Evolutionary conservation across 2,888 invertebrate genomes (phyloP).

Genomic region (Xanthostigma xanthostigma): DNA sequence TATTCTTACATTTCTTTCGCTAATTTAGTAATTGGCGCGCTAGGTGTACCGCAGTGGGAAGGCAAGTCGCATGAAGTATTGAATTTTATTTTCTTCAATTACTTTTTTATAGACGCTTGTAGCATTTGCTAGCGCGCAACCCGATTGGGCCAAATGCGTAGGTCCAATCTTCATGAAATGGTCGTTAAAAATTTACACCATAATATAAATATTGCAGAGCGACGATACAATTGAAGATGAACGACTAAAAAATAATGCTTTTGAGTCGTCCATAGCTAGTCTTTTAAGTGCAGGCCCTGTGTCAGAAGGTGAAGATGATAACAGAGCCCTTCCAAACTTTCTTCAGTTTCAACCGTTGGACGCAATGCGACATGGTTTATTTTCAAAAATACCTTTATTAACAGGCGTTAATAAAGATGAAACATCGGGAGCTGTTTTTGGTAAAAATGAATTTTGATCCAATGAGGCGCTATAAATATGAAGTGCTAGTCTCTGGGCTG

Average conservation of each 20-base stretch:
- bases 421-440: slow-evolving; percentile 45
- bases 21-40: no score
- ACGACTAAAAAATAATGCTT: slow-evolving; percentile 39
- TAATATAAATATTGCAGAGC: slow-evolving; percentile 26
- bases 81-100: no score
- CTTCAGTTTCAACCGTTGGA: slow-evolving; percentile 45
- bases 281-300: slow-evolving; percentile 48
- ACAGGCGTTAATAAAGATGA: slow-evolving; percentile 62
- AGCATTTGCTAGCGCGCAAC: no score
- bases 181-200: not conserved
- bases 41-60: no score
- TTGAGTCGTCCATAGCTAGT: slow-evolving; percentile 48
- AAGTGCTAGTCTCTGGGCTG: no score
- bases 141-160: no score
- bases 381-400: slow-evolving; percentile 46
- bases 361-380: slow-evolving; percentile 37
- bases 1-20: not conserved
- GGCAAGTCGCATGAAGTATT: no score
- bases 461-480: no score
- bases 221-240: slow-evolving; percentile 43
- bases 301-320: slow-evolving; percentile 49
- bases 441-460: slow-evolving; percentile 20
- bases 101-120: no score
- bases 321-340: slow-evolving; percentile 49
- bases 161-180: no score